Conservation (phyloP, 2,797 vertebrate genomes). For the Kryptopterus vitreolus region DNA sequence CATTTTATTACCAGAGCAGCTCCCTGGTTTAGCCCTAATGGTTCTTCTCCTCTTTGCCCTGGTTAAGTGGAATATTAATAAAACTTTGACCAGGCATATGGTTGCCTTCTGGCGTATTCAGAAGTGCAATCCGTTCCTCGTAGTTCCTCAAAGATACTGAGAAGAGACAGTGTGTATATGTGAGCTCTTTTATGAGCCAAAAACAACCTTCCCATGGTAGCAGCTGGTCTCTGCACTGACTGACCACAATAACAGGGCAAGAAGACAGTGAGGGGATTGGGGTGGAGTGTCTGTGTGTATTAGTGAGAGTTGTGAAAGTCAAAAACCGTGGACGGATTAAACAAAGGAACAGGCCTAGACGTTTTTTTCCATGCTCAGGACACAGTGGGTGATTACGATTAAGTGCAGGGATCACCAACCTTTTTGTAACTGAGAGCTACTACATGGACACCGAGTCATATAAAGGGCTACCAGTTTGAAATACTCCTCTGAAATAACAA, state of each 20-base stretch:
- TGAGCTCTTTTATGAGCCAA: constrained; percentile 37
- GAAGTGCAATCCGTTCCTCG: constrained; percentile 16
- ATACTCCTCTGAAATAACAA: too few relatives aligned
- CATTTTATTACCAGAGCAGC: constrained; percentile 40
- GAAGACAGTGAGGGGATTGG: constrained; percentile 18
- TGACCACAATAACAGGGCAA: constrained; percentile 28
- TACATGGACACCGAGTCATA: too few relatives aligned
- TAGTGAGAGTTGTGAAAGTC: constrained; percentile 12
- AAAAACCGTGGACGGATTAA: constrained; percentile 44
- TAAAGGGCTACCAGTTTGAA: too few relatives aligned
- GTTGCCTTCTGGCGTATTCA: constrained; percentile 34
- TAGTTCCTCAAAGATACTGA: constrained; percentile 27
- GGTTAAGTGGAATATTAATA: constrained; percentile 32
- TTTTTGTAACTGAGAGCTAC: too few relatives aligned
- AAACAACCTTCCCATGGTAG: constrained; percentile 41
- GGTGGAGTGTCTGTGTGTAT: neutral
- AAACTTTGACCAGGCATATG: constrained; percentile 13
- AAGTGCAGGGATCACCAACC: too few relatives aligned
- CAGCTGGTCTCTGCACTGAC: constrained; percentile 33
- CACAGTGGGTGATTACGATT: constrained; percentile 25
- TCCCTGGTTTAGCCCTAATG: constrained; percentile 29
- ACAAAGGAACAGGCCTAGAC: constrained; percentile 26
- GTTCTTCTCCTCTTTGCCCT: neutral
- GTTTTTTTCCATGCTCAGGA: constrained; percentile 27
- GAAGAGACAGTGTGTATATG: constrained; percentile 26